A percentile compares a stretch with the other conserved stretches of the same genome.
phyloP scores from a whole-genome alignment of 1,140 invertebrate genomes.

The Macrostomum lignano region DNA sequence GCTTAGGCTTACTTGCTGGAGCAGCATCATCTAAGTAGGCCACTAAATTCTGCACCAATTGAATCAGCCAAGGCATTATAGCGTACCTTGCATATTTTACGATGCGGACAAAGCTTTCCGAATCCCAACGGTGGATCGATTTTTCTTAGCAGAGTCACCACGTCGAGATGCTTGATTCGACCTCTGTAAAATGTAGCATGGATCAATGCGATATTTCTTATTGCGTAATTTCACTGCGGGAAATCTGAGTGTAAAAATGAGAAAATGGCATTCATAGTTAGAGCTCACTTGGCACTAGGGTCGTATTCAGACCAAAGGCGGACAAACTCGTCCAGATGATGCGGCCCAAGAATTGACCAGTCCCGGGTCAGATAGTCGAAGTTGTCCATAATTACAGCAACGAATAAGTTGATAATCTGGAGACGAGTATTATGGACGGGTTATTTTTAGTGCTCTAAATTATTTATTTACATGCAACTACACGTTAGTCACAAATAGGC shows the following conservation, averaged over 20 bases:
- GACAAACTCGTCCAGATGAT: conserved; percentile 96
- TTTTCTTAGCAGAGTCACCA: conserved; percentile 80
- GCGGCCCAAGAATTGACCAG: conserved; percentile 93
- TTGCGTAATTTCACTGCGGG: too few species aligned
- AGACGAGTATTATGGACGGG: too few species aligned
- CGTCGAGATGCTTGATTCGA: conserved; percentile 92
- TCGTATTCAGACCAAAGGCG: conserved; percentile 96
- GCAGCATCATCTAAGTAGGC: too few species aligned
- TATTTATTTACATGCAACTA: too few species aligned
- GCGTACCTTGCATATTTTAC: conserved; percentile 75
- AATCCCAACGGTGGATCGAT: conserved; percentile 94
- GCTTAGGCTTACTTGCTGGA: too few species aligned
- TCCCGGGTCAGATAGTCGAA: conserved; percentile 95
- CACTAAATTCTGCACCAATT: too few species aligned
- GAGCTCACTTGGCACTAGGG: conserved; percentile 50
- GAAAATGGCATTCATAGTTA: too few species aligned
- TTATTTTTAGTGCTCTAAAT: too few species aligned
- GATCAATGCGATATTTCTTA: not conserved
- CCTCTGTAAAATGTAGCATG: conserved; percentile 37
- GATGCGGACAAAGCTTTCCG: conserved; percentile 90
- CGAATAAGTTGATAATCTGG: conserved; percentile 91
- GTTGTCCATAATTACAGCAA: conserved; percentile 99
- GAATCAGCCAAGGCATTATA: too few species aligned
- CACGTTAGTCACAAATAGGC: too few species aligned
- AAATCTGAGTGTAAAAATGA: too few species aligned